Percentiles rank a stretch among this genome's conserved stretches.
Evolutionary conservation across 2,797 vertebrate genomes (phyloP).

Genomic region (Microctenopoma lineatum): DNA sequence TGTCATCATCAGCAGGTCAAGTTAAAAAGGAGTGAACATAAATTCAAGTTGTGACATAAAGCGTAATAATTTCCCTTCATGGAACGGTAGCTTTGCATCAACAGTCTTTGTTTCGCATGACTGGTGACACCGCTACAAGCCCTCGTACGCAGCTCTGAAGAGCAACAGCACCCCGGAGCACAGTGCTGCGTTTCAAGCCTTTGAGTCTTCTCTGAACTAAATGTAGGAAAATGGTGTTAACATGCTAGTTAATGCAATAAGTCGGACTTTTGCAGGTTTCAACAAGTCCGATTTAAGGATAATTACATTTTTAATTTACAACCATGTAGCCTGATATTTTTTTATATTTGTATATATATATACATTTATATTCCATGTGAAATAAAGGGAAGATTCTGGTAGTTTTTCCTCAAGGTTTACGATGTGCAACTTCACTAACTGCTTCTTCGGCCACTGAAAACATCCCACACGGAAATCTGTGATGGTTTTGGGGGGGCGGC

Average conservation of each 20-base stretch:
- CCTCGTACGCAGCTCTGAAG: not conserved
- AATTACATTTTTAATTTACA: too few species aligned
- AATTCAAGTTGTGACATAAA: too few species aligned
- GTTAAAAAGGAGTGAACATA: not conserved
- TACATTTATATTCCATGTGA: not conserved
- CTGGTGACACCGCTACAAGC: too few species aligned
- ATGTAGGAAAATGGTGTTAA: not conserved
- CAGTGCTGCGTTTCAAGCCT: not conserved
- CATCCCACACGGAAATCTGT: conserved; percentile 1
- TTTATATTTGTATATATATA: too few species aligned
- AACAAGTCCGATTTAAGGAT: too few species aligned
- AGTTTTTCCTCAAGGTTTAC: not conserved
- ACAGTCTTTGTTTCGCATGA: conserved; percentile 4
- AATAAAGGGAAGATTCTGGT: not conserved
- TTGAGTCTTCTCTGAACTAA: not conserved
- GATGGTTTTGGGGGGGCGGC: conserved; percentile 1
- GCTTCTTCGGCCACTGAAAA: not conserved
- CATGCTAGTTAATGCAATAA: too few species aligned
- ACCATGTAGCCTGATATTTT: too few species aligned
- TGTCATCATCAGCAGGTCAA: too few species aligned
- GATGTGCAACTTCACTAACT: not conserved
- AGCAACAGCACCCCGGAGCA: not conserved
- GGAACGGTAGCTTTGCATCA: not conserved
- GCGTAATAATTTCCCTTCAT: too few species aligned
- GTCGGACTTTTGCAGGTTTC: too few species aligned